Evolutionary conservation across 2,113 vertebrate species (phyloP).

Genomic region (Poeciliopsis occidentalis): DNA sequence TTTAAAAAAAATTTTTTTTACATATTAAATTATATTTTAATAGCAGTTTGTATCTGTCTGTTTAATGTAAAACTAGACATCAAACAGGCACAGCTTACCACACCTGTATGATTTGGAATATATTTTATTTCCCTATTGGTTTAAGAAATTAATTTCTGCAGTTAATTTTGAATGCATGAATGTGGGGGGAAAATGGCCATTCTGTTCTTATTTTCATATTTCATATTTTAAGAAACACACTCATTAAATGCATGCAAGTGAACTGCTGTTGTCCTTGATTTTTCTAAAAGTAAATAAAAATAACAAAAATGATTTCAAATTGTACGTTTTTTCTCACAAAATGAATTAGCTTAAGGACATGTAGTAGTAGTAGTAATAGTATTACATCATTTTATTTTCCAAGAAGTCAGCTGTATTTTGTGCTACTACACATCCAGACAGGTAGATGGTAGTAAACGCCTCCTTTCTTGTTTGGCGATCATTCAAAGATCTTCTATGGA

Average conservation of each 20-base stretch:
- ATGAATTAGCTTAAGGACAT: no score
- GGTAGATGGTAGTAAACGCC: slow-evolving; percentile 14
- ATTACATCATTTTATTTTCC: no score
- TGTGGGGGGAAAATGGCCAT: neutral
- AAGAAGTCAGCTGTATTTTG: no score
- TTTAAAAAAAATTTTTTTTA: neutral
- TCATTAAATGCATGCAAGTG: no score
- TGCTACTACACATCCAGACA: slow-evolving; percentile 26
- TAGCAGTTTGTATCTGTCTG: neutral
- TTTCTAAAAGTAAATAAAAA: no score
- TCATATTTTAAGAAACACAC: neutral
- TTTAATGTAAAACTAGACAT: neutral
- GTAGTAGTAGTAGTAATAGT: no score
- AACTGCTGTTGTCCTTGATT: no score
- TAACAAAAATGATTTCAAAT: no score
- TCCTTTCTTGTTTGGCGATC: accelerated
- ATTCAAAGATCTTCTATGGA: slow-evolving; percentile 9
- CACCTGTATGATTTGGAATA: neutral
- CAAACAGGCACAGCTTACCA: neutral
- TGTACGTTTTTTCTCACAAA: no score
- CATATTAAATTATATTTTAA: neutral
- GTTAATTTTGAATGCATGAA: neutral
- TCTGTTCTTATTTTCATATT: neutral
- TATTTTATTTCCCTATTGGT: neutral
- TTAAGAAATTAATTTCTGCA: neutral